Percentiles rank a stretch among this genome's conserved stretches.
Evolutionary conservation across 2,888 invertebrate species (phyloP).

Genomic region (Drosophila testacea): DNA sequence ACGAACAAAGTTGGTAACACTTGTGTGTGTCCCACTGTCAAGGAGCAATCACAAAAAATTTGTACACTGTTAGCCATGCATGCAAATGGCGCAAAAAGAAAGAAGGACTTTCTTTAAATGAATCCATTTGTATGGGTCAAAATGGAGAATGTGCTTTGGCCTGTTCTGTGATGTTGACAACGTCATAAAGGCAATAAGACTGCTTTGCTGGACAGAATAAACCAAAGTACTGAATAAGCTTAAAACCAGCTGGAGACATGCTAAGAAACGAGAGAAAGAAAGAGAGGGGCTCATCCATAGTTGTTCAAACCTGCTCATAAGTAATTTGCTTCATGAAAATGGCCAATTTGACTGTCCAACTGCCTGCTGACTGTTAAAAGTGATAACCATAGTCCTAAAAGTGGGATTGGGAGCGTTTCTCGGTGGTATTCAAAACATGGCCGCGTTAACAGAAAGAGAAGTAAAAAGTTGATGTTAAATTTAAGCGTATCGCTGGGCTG

Average conservation of each 20-base stretch:
- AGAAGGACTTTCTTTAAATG: conserved; percentile 53
- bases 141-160: conserved; percentile 23
- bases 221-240: conserved; percentile 17
- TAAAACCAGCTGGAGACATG: conserved; percentile 9
- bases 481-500: conserved; percentile 2
- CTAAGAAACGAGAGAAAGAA: not conserved
- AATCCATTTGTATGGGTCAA: conserved; percentile 73
- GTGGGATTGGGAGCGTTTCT: not conserved
- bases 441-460: not conserved
- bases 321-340: conserved; percentile 72
- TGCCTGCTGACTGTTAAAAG: not conserved
- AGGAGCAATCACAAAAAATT: conserved; percentile 57
- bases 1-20: conserved; percentile 40
- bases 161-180: conserved; percentile 60
- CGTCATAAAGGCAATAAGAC: conserved; percentile 60
- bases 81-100: conserved; percentile 62
- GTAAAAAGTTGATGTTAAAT: conserved; percentile 37
- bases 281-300: conserved; percentile 15
- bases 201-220: conserved; percentile 12
- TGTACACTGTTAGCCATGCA: conserved; percentile 63
- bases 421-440: conserved; percentile 23
- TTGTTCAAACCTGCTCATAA: conserved; percentile 48
- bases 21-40: conserved; percentile 45
- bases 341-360: conserved; percentile 61
- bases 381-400: not conserved